phyloP scores from a whole-genome alignment of 2,113 vertebrate genomes.

The Dicentrarchus labrax region DNA sequence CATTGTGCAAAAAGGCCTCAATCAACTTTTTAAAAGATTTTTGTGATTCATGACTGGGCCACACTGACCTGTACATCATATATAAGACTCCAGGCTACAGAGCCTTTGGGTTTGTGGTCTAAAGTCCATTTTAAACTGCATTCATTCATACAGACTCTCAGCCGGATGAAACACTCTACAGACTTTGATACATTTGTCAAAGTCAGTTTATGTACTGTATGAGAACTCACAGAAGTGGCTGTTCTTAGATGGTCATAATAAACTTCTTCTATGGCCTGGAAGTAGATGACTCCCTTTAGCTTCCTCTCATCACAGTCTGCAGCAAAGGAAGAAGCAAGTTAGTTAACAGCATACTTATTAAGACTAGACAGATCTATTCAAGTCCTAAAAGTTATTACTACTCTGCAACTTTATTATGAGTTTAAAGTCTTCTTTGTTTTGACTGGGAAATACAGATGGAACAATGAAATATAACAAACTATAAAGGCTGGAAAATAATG shows the following conservation, averaged over 20 bases:
- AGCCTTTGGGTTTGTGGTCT: too few relatives aligned
- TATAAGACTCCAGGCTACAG: neutral
- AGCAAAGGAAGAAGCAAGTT: neutral
- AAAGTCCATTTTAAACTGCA: neutral
- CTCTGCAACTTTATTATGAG: neutral
- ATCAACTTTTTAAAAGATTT: neutral
- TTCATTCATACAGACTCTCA: neutral
- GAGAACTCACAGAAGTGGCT: slow-evolving; percentile 88
- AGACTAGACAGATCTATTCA: neutral
- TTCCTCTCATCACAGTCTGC: slow-evolving; percentile 96
- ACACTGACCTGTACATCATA: neutral
- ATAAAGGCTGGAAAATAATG: neutral
- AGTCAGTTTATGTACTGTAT: neutral
- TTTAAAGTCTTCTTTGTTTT: neutral
- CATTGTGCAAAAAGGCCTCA: neutral
- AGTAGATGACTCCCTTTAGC: slow-evolving; percentile 97
- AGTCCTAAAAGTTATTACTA: neutral
- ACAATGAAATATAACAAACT: fast-evolving
- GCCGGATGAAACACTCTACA: neutral
- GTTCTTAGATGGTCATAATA: slow-evolving; percentile 97
- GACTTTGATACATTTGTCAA: neutral
- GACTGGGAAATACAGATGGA: neutral
- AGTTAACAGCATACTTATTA: neutral
- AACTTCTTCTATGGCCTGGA: slow-evolving; percentile 97
- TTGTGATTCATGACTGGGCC: too few relatives aligned